Percentiles rank a stretch among this genome's conserved stretches.
phyloP scores from a whole-genome alignment of 2,888 invertebrate species.

The Meiosimyza platycephala region DNA sequence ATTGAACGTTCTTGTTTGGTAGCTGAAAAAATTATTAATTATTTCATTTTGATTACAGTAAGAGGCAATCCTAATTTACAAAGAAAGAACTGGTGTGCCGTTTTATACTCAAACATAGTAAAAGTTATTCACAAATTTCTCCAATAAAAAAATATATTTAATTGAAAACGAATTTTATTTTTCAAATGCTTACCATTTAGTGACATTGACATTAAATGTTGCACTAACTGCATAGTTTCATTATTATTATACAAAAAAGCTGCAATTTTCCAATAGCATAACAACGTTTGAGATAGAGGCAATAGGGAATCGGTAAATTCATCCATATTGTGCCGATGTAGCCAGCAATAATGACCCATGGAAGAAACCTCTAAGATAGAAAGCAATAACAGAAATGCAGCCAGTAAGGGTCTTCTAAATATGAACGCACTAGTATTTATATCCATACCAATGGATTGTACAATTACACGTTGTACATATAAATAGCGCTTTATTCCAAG shows the following conservation, averaged over 20 bases:
- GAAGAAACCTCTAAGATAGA: not conserved
- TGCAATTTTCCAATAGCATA: constrained; percentile 38
- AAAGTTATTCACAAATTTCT: too few relatives aligned
- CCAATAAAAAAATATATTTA: too few relatives aligned
- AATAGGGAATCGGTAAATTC: constrained; percentile 39
- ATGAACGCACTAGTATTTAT: not conserved
- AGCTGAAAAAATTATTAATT: too few relatives aligned
- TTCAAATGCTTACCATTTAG: constrained; percentile 32
- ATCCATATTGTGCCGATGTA: constrained; percentile 37
- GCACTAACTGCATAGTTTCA: constrained; percentile 34
- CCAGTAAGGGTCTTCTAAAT: too few relatives aligned
- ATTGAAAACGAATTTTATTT: not conserved
- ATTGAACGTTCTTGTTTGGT: too few relatives aligned
- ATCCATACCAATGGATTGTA: constrained; percentile 29
- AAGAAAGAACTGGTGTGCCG: too few relatives aligned
- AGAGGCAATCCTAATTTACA: too few relatives aligned
- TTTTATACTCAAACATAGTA: too few relatives aligned
- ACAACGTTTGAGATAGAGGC: constrained; percentile 38
- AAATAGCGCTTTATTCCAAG: constrained; percentile 36
- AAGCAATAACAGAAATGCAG: too few relatives aligned
- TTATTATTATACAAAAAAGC: constrained; percentile 39
- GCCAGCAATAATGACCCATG: constrained; percentile 29
- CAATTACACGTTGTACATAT: constrained; percentile 35
- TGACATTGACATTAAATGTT: constrained; percentile 40
- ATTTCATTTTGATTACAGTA: too few relatives aligned